These are phyloP conservation scores for Bovichtus variegatus DNA, from an alignment of 2,797 vertebrate species.

Conservation along the genomic window DNA sequence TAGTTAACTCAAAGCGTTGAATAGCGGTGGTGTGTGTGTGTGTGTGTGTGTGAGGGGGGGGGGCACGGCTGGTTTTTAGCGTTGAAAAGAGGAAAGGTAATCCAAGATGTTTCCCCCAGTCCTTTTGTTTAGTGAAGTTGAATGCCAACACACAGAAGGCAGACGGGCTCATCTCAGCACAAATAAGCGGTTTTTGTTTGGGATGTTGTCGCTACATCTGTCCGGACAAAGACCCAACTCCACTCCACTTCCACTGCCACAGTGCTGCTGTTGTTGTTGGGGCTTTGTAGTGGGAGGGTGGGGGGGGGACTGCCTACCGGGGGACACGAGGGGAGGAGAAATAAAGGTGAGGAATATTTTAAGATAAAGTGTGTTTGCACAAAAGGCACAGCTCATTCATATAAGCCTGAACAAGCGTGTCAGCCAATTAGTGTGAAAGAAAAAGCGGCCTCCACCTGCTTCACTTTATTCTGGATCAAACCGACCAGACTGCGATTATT, in stretches of 20 bases:
- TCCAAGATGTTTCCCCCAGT: slow-evolving; percentile 80
- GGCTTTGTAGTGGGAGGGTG: slow-evolving; percentile 14
- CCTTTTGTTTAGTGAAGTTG: slow-evolving; percentile 85
- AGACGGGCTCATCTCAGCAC: slow-evolving; percentile 86
- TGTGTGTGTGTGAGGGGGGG: neutral
- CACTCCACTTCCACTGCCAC: slow-evolving; percentile 89
- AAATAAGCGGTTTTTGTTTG: slow-evolving; percentile 91
- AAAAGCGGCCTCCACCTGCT: slow-evolving; percentile 58
- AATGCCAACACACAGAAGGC: slow-evolving; percentile 85
- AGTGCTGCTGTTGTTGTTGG: slow-evolving; percentile 85
- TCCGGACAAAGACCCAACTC: slow-evolving; percentile 88
- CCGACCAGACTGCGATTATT: slow-evolving; percentile 15
- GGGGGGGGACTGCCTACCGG: neutral
- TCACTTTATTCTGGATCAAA: slow-evolving; percentile 33
- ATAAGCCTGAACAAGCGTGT: slow-evolving; percentile 45
- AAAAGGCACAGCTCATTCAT: slow-evolving; percentile 55
- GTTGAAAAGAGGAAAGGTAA: slow-evolving; percentile 83
- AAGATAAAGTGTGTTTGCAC: slow-evolving; percentile 62
- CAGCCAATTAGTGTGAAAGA: slow-evolving; percentile 58
- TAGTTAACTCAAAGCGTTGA: slow-evolving; percentile 68
- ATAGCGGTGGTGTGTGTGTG: slow-evolving; percentile 38
- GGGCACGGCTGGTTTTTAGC: slow-evolving; percentile 53
- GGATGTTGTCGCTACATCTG: slow-evolving; percentile 90
- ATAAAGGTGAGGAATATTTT: slow-evolving; percentile 66
- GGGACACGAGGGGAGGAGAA: slow-evolving; percentile 41